Evolutionary conservation across 2,888 invertebrate species (phyloP).

Genomic region (Saturnia japonica): DNA sequence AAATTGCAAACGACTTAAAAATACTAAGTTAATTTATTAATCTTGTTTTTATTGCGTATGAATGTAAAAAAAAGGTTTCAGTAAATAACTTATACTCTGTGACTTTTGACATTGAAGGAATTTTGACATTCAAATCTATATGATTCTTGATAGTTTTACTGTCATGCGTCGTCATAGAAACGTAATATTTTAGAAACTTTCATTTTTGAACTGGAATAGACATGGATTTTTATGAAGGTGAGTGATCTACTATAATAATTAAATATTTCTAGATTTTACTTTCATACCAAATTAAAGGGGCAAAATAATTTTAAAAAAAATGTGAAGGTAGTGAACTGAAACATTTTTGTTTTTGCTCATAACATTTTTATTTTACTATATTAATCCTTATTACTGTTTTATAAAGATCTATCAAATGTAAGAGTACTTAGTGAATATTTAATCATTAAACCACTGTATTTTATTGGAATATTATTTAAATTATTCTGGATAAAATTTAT

Average conservation of each 20-base stretch:
- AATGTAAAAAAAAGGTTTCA: neutral
- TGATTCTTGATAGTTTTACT: slow-evolving; percentile 57
- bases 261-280: neutral
- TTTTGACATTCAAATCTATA: slow-evolving; percentile 8
- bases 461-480: neutral
- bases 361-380: neutral
- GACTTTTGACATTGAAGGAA: slow-evolving; percentile 20
- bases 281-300: neutral
- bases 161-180: slow-evolving; percentile 82
- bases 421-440: neutral
- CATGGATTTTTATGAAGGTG: slow-evolving; percentile 77
- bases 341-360: neutral
- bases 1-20: neutral
- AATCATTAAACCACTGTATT: neutral
- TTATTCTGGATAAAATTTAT: neutral
- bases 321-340: neutral
- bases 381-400: neutral
- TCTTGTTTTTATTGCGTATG: neutral
- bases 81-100: slow-evolving; percentile 1
- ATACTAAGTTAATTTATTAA: neutral
- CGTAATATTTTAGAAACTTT: slow-evolving; percentile 72
- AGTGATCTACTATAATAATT: slow-evolving; percentile 46
- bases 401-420: neutral
- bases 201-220: slow-evolving; percentile 72
- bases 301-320: slow-evolving; percentile 16